A percentile compares a stretch with the other conserved stretches of the same genome.
phyloP scores from a whole-genome alignment of 1,140 invertebrate species.

The Macrocentrus cingulum region DNA sequence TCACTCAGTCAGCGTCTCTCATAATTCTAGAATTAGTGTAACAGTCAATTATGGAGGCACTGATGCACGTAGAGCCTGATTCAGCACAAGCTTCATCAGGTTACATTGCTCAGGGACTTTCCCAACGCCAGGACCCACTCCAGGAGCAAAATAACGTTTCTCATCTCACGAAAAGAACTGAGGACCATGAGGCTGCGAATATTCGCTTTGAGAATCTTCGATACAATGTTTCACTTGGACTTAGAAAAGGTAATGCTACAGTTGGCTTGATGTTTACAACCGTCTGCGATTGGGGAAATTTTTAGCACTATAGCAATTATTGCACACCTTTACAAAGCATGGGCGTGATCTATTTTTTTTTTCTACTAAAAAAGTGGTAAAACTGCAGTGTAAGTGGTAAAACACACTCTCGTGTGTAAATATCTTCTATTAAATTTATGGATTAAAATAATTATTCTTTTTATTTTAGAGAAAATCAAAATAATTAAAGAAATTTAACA shows the following conservation, averaged over 20 bases:
- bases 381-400: too few relatives aligned
- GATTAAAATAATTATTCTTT: background rate
- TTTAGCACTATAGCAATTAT: too few relatives aligned
- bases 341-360: too few relatives aligned
- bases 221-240: constrained; percentile 70
- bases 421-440: too few relatives aligned
- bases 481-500: background rate
- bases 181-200: constrained; percentile 62
- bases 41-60: constrained; percentile 44
- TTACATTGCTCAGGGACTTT: background rate
- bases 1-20: background rate
- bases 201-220: constrained; percentile 71
- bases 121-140: background rate
- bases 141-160: constrained; percentile 1
- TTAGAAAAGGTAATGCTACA: constrained; percentile 65
- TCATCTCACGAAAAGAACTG: constrained; percentile 18
- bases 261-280: constrained; percentile 26
- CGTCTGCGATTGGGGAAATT: too few relatives aligned
- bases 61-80: constrained; percentile 50
- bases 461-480: background rate
- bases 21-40: background rate
- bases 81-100: constrained; percentile 17
- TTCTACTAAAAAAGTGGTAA: too few relatives aligned
- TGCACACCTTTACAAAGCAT: too few relatives aligned
- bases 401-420: too few relatives aligned